These are phyloP conservation scores for Rhingia rostrata DNA, from an alignment of 2,888 invertebrate species.

Conservation along the genomic window DNA sequence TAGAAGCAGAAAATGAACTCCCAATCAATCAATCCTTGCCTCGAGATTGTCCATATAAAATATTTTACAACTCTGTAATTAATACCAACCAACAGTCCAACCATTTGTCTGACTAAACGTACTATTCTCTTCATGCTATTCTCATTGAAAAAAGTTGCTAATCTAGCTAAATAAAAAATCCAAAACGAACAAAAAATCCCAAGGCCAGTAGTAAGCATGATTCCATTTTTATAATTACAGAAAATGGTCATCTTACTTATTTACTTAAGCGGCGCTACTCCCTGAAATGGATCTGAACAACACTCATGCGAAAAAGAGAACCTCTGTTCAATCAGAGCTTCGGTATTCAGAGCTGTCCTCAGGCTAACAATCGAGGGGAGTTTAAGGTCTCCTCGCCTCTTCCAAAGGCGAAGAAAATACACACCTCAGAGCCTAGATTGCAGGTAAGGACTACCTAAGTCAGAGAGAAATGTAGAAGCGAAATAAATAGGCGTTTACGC, in stretches of 20 bases:
- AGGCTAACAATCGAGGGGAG: constrained; percentile 44
- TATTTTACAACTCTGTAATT: too few relatives aligned
- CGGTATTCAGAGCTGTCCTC: constrained; percentile 23
- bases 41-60: too few relatives aligned
- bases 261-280: constrained; percentile 73
- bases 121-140: not conserved
- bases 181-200: constrained; percentile 5
- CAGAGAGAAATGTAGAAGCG: constrained; percentile 25
- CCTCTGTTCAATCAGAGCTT: constrained; percentile 13
- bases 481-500: constrained; percentile 12
- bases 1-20: too few relatives aligned
- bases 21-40: too few relatives aligned
- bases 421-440: constrained; percentile 42
- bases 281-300: constrained; percentile 69
- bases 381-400: constrained; percentile 41
- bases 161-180: constrained; percentile 19
- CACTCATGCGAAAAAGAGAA: constrained; percentile 12
- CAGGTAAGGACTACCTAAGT: constrained; percentile 54
- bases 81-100: not conserved
- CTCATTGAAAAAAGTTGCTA: constrained; percentile 21
- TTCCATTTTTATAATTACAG: constrained; percentile 72
- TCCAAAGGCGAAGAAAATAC: constrained; percentile 22
- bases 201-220: constrained; percentile 64
- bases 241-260: constrained; percentile 72
- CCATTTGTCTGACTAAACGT: not conserved